Base-by-base conservation (phyloP, 2,113 vertebrate genomes). In the Nothocercus julius region DNA sequence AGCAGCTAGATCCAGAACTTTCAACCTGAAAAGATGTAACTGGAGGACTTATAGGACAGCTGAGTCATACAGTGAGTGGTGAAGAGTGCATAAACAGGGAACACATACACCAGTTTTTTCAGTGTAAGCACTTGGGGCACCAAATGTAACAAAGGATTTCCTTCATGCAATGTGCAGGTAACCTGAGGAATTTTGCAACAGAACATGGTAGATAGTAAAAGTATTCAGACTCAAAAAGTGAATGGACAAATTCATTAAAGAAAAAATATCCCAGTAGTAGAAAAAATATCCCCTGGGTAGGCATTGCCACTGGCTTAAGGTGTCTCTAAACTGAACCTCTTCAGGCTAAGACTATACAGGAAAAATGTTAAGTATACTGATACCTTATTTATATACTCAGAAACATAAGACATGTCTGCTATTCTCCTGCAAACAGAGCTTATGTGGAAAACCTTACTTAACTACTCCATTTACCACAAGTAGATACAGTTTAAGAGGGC, bases 261-360 rank as follows among this genome's bases (percentile, higher is more conserved):
- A 76, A 92, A 92, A 92, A 91, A 58, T 53, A 80, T 53, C 87
- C 25, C 64, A n/a, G n/a, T n/a, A n/a, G n/a, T n/a, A n/a, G n/a
- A n/a, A n/a, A n/a, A n/a, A n/a, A n/a, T n/a, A n/a, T n/a, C n/a
- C n/a, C n/a, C n/a, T n/a, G n/a, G 87, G 34, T 28, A 82, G 93
- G 56, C 30, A 25, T 5, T 38, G 75, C 18, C 17, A 58, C 32
- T 79, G 87, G 84, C 81, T 85, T 51, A 73, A 78, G 78, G 38
- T 67, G 17, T 56, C 76, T 75, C 42, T 79, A 82, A 91, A 79
- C 74, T 84, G 13, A 77, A 85, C 53, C 7, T 13, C 54, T 62
- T 32, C 40, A 79, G 42, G 34, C 28, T 68, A 27, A 79, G 61
- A 85, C 56, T 59, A 49, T 36, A 25, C 68, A 66, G 38, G 42